These are phyloP conservation scores for Microtus ochrogaster DNA, from an alignment of 2,113 vertebrate genomes.

Conservation along the genomic window DNA sequence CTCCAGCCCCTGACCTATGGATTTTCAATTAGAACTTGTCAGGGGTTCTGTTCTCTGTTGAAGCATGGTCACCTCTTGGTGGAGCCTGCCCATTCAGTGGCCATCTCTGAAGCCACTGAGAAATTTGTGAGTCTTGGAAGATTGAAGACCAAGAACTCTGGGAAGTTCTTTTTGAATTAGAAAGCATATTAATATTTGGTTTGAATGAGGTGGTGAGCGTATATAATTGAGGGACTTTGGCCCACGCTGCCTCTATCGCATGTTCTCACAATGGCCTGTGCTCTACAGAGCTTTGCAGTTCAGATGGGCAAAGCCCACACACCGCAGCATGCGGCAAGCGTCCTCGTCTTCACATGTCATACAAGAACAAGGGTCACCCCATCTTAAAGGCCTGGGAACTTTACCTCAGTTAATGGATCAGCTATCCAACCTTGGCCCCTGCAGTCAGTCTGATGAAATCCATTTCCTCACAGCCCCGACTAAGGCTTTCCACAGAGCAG, in stretches of 20 bases:
- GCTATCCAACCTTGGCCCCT: not conserved
- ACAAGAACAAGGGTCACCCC: not conserved
- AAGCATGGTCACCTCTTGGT: not conserved
- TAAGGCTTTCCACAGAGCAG: not conserved
- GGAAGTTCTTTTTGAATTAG: slow-evolving; percentile 1
- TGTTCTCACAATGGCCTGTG: not conserved
- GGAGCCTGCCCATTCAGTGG: not conserved
- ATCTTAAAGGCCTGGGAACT: not conserved
- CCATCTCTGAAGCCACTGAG: not conserved
- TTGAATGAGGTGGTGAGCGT: not conserved
- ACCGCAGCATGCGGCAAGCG: not conserved
- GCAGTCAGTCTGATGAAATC: not conserved
- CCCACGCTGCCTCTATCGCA: not conserved
- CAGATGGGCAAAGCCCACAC: not conserved
- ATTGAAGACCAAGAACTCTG: not conserved
- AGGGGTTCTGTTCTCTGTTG: not conserved
- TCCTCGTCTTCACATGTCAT: not conserved
- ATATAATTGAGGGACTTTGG: not conserved
- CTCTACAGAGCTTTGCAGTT: slow-evolving; percentile 21
- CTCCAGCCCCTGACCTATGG: not conserved
- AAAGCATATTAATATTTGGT: not conserved
- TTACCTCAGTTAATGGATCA: not conserved
- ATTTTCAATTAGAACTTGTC: not conserved
- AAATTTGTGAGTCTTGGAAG: not conserved
- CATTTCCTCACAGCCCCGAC: not conserved